phyloP scores from a whole-genome alignment of 2,888 invertebrate species.

The Aphidius colemani region DNA sequence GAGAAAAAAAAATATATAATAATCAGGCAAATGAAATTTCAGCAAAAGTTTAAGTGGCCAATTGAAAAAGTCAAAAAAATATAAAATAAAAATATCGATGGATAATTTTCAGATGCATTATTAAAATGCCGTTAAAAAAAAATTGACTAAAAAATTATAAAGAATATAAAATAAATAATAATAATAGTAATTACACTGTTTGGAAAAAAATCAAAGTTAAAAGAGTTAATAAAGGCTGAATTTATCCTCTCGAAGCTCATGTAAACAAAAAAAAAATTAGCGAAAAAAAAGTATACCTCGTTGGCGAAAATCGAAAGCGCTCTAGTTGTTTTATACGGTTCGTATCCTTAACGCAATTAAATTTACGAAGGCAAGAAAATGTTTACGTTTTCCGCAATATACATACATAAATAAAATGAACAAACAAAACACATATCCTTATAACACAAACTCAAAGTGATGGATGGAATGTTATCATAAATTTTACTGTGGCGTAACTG shows the following conservation, averaged over 20 bases:
- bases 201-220: too few species aligned
- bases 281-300: constrained; percentile 24
- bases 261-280: constrained; percentile 20
- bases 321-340: constrained; percentile 53
- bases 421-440: constrained; percentile 4
- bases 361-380: constrained; percentile 44
- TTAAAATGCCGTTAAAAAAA: too few species aligned
- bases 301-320: constrained; percentile 32
- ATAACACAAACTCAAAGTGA: constrained; percentile 12
- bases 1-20: too few species aligned
- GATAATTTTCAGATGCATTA: too few species aligned
- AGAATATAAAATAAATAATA: too few species aligned
- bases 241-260: neutral
- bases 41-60: too few species aligned
- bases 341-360: constrained; percentile 51
- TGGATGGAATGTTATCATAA: constrained; percentile 23
- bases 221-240: too few species aligned
- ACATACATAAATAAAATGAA: constrained; percentile 6
- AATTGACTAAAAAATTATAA: too few species aligned
- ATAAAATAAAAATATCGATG: too few species aligned
- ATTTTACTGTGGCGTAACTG: constrained; percentile 28
- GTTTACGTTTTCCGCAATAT: constrained; percentile 32
- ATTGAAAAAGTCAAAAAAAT: too few species aligned
- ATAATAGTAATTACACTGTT: too few species aligned
- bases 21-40: too few species aligned